Percentiles rank a stretch among this genome's conserved stretches.
These are phyloP conservation scores for Etia nguti DNA, from an alignment of 2,113 vertebrate genomes.

Conservation along the genomic window DNA sequence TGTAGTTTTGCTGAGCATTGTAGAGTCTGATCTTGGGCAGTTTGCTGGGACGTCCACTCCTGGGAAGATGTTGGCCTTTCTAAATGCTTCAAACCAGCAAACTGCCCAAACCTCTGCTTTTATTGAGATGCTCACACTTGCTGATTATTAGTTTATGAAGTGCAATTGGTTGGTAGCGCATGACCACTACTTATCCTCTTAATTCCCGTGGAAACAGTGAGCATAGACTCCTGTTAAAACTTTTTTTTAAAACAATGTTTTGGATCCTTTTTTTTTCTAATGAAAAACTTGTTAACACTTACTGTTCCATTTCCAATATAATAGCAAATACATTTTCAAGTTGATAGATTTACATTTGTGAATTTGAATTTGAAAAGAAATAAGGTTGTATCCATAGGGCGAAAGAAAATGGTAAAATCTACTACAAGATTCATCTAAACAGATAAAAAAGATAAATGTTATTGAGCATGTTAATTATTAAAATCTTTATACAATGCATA, in stretches of 20 bases:
- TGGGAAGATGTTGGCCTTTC: not conserved
- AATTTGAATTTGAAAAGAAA: too few relatives aligned
- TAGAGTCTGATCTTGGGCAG: not conserved
- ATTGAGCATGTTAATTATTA: not conserved
- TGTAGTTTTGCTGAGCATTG: not conserved
- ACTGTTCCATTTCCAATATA: not conserved
- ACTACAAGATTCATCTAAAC: not conserved
- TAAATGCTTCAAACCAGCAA: not conserved
- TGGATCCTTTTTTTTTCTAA: not conserved
- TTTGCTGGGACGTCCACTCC: not conserved
- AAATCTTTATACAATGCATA: not conserved
- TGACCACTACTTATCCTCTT: not conserved
- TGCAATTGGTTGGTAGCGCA: not conserved
- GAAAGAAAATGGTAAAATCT: not conserved
- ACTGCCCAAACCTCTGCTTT: too few relatives aligned
- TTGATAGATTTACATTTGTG: too few relatives aligned
- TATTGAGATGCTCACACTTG: too few relatives aligned
- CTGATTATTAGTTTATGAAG: not conserved
- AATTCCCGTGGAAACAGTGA: not conserved
- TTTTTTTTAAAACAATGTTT: not conserved
- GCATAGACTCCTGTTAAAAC: not conserved
- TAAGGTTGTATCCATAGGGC: too few relatives aligned
- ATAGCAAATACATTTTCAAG: not conserved
- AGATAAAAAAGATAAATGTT: not conserved
- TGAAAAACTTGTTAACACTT: not conserved